Percentiles rank a stretch among this genome's conserved stretches.
Evolutionary conservation across 2,797 vertebrate species (phyloP).

Genomic region (Xerus rutilus): DNA sequence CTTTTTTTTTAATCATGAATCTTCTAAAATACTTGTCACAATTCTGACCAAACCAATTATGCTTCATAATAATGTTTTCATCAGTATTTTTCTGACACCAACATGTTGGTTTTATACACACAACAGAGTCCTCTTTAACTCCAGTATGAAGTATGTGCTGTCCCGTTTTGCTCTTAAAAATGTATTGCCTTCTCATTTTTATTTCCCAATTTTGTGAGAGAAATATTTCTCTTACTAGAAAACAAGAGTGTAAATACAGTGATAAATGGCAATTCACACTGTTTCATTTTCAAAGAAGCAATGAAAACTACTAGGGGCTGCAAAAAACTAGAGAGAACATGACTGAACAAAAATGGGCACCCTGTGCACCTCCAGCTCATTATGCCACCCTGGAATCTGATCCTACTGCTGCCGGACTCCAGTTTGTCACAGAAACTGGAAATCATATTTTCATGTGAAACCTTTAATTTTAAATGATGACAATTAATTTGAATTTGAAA

Average conservation of each 20-base stretch:
- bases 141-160: not conserved
- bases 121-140: not conserved
- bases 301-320: not conserved
- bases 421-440: not conserved
- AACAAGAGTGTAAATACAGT: not conserved
- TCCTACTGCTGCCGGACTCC: not conserved
- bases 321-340: not conserved
- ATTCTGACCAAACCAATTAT: not conserved
- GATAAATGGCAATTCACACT: not conserved
- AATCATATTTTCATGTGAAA: not conserved
- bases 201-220: not conserved
- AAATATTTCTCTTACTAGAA: not conserved
- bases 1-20: not conserved
- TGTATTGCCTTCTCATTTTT: not conserved
- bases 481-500: not conserved
- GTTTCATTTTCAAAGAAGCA: not conserved
- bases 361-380: too few species aligned
- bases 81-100: not conserved
- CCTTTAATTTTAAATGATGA: not conserved
- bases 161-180: constrained; percentile 24
- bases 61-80: not conserved
- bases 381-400: not conserved
- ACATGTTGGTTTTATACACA: not conserved
- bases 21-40: not conserved
- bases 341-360: too few species aligned